Percentiles rank a stretch among this genome's conserved stretches.
Conservation (phyloP, 2,113 vertebrate species). For the Rallus limicola region DNA sequence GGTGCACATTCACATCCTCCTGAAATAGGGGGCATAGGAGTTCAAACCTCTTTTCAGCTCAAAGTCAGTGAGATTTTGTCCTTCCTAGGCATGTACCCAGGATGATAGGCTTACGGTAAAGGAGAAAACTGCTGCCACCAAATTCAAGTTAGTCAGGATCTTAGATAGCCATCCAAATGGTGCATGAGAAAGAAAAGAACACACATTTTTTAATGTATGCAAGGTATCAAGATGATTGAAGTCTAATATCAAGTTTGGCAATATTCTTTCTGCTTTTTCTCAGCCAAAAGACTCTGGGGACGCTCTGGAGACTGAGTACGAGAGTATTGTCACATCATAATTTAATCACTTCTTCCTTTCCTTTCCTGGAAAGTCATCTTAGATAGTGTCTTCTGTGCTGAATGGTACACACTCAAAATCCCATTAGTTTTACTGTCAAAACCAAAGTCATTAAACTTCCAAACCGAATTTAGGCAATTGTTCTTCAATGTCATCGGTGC, state of each 20-base stretch:
- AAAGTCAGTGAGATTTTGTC: background rate
- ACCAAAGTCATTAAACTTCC: slow-evolving; percentile 1
- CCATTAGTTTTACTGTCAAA: slow-evolving; percentile 28
- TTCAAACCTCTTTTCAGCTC: background rate
- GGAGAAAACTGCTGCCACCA: background rate
- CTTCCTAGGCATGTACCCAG: background rate
- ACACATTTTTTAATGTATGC: background rate
- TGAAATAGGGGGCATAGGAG: background rate
- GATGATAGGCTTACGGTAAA: background rate
- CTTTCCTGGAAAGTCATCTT: background rate
- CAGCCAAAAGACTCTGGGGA: background rate
- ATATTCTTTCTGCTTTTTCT: background rate
- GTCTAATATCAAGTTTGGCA: background rate
- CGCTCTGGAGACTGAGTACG: background rate
- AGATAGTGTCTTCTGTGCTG: background rate
- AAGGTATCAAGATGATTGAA: background rate
- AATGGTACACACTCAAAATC: slow-evolving; percentile 22
- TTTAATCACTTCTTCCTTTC: background rate
- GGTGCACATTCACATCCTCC: background rate
- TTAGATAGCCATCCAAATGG: background rate
- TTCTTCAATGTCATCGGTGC: background rate
- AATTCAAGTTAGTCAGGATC: background rate
- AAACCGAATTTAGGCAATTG: background rate
- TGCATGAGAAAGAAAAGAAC: accelerated
- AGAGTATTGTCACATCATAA: background rate